Evolutionary conservation across 2,113 vertebrate species (phyloP), one percentile per base, ranked within the genome.

Genomic region (Brachypteracias leptosomus): DNA sequence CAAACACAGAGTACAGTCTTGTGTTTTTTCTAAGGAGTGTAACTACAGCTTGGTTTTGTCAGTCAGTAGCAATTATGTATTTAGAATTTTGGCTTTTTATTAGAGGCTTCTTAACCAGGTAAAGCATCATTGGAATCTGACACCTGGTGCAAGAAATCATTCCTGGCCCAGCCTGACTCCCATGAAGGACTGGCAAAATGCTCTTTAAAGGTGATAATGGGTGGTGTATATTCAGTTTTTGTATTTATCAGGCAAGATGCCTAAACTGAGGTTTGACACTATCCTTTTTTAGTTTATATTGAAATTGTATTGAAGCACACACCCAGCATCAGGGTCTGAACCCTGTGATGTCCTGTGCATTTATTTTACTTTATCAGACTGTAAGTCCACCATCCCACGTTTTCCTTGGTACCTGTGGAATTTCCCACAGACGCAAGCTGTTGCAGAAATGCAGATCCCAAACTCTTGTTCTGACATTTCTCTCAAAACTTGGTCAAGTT

Each of bases 401-500:
- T 95, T 89, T 78, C 62, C 35, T 54, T 73, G 61, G n/a, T 92
- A 47, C 79, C n/a, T 1, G 0, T 1, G 16, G 63, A 72, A 77
- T 88, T 71, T 96, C 75, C 33, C 38, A 17, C 24, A 79, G 40
- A 57, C 58, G 79, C 12, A 76, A 73, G 33, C 31, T 73, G 33
- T 61, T 93, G 49, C 38, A 85, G 81, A 42, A 86, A 11, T 83
- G 26, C 42, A 52, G 21, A 82, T 79, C 67, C 33, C 29, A 83
- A 74, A 51, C 51, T 94, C 82, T 83, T 44, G 7, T 73, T 88
- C 67, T 40, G 47, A 28, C 14, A 29, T 88, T 86, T 74, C 55
- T 88, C 55, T 90, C 29, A 77, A 79, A 96, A 78, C 40, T 47
- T 90, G 76, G 36, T 92, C 76, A 94, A 78, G 65, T 75, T 96